Percentiles rank a stretch among this genome's conserved stretches.
Conservation (phyloP, 2,888 invertebrate species). For the Agrotis segetum region DNA sequence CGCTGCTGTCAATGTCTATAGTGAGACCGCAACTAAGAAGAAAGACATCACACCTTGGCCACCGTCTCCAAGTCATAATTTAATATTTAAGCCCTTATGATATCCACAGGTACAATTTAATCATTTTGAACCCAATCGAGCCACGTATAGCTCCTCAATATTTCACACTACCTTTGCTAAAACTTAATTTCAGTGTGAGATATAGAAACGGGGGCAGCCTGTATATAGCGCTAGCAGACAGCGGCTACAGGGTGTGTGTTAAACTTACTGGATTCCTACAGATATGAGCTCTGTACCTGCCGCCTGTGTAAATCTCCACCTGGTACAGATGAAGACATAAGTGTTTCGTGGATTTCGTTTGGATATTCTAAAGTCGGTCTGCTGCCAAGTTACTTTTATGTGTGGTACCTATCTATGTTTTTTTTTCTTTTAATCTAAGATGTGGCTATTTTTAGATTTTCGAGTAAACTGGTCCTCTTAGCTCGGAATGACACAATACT, state of each 20-base stretch:
- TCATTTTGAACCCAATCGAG: not conserved
- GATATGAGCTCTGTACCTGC: constrained; percentile 72
- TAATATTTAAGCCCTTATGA: not conserved
- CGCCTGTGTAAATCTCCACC: constrained; percentile 71
- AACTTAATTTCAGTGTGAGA: constrained; percentile 27
- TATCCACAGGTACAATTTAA: not conserved
- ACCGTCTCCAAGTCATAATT: not conserved
- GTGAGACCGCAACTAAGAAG: no score
- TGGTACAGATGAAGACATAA: constrained; percentile 57
- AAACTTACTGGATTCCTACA: constrained; percentile 70
- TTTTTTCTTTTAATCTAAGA: no score
- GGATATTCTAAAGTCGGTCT: not conserved
- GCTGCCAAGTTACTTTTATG: not conserved
- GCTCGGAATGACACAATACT: no score
- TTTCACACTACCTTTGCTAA: constrained; percentile 11
- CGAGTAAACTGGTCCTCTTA: no score
- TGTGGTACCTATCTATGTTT: no score
- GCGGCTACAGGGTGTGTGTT: constrained; percentile 63
- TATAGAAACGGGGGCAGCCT: constrained; percentile 49
- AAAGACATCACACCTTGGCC: no score
- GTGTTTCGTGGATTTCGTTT: constrained; percentile 30
- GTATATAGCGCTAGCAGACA: constrained; percentile 47
- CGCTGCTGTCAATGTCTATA: not conserved
- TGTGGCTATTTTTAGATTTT: not conserved
- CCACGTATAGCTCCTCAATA: not conserved